Evolutionary conservation across 1,140 invertebrate genomes (phyloP), one percentile per base, ranked within the genome.

Genomic region (Heliothis virescens): DNA sequence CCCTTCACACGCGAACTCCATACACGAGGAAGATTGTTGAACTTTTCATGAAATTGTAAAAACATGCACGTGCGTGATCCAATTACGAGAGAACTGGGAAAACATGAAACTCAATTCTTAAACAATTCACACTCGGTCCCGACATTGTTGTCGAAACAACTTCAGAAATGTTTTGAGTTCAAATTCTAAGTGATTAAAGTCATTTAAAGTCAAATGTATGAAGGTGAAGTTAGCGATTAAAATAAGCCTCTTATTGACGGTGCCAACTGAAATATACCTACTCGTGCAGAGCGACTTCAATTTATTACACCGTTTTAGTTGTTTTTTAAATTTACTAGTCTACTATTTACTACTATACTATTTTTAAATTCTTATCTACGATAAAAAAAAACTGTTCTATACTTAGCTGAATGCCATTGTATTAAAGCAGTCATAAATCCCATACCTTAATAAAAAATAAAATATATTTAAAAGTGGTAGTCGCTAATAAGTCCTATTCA

Each of bases 151-250:
- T 60, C 57, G 34, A 29, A 41, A 65, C 41, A 65, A 67, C 16
- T 67, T 67, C 13, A 67, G 41, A n/a, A 18, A 21, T 21, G n/a
- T 67, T 67, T 13, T 5, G 4, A 55, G 13, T 47, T 67, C 15
- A 72, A 13, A 72, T 34, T 55, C 26, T n/a, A 55, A 57, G 21
- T 16, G 52, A 57, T 34, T 55, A 55, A 72, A 11, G 52, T 72
- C n/a, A 72, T 72, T 55, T 55, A 55, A 55, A 71, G 55, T 71
- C 21, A 71, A 67, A 67, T 67, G 18, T n/a, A 11, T 48, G 11
- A 16, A 55, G 21, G 5, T 53, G 55, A 55, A 71, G 48, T 71
- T 29, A 71, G 50, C 18, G 3, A 18, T 55, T 53, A 50, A 71
- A 71, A 34, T 53, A 26, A 53, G 15, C 7, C 50, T 5, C 21